phyloP scores from a whole-genome alignment of 2,797 vertebrate species.

The Tadarida brasiliensis region DNA sequence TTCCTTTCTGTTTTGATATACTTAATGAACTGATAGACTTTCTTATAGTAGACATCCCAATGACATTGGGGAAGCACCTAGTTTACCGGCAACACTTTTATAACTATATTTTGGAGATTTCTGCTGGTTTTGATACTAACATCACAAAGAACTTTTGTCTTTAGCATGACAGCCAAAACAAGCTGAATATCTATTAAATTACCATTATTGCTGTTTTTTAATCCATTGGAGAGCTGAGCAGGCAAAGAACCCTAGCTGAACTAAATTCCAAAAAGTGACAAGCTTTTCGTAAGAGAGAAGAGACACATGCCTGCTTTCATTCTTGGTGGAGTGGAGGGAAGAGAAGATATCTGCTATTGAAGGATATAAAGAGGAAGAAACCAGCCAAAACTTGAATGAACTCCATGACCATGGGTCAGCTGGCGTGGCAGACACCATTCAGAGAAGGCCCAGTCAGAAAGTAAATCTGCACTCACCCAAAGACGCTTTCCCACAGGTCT shows the following conservation, averaged over 20 bases:
- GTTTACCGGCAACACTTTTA: not conserved
- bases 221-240: not conserved
- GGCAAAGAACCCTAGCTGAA: not conserved
- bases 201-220: not conserved
- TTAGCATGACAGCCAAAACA: not conserved
- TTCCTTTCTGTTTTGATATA: not conserved
- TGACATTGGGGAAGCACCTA: not conserved
- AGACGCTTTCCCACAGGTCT: not conserved
- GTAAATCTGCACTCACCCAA: not conserved
- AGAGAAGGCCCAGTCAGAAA: not conserved
- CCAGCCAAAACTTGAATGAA: not conserved
- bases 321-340: not conserved
- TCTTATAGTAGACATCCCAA: not conserved
- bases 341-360: not conserved
- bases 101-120: not conserved
- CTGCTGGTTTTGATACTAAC: conserved; percentile 27
- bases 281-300: not conserved
- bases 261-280: not conserved
- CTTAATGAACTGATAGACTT: not conserved
- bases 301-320: not conserved
- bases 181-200: not conserved
- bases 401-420: not conserved
- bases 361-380: not conserved
- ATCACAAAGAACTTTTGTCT: not conserved
- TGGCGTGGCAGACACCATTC: not conserved